These are phyloP conservation scores for Corythoichthys intestinalis DNA, from an alignment of 2,113 vertebrate genomes.

Conservation along the genomic window DNA sequence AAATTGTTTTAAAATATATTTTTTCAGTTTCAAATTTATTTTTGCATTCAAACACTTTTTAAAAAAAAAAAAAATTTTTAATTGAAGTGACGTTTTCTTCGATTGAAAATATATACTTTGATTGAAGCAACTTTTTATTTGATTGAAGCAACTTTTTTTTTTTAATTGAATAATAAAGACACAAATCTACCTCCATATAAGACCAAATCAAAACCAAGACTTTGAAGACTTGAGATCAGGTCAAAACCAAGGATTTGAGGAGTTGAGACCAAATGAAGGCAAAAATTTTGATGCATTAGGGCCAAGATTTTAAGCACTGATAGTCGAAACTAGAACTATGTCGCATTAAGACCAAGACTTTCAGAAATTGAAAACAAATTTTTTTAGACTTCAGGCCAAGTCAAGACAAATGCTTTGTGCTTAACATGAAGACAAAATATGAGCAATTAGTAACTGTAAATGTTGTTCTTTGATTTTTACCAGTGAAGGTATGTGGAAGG, in stretches of 20 bases:
- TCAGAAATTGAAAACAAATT: no score
- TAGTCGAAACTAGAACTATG: neutral
- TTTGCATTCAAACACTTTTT: no score
- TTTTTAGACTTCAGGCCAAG: neutral
- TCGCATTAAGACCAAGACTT: neutral
- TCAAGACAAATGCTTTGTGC: neutral
- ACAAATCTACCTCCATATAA: no score
- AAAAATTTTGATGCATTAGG: neutral
- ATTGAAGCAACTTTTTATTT: no score
- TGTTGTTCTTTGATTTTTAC: neutral
- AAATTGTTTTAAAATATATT: no score
- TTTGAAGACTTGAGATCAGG: neutral
- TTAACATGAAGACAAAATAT: neutral
- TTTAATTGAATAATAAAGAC: no score
- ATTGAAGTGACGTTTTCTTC: no score
- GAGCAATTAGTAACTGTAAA: neutral
- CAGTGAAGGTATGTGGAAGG: slow-evolving; percentile 70
- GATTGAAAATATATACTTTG: no score
- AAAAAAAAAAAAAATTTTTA: no score
- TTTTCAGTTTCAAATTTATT: no score
- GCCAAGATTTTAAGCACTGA: neutral
- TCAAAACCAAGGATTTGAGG: neutral
- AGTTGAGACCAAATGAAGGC: neutral
- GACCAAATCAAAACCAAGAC: neutral
- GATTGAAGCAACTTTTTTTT: no score